These are phyloP conservation scores for Sebastiscus tertius DNA, from an alignment of 2,797 vertebrate species.

Conservation along the genomic window DNA sequence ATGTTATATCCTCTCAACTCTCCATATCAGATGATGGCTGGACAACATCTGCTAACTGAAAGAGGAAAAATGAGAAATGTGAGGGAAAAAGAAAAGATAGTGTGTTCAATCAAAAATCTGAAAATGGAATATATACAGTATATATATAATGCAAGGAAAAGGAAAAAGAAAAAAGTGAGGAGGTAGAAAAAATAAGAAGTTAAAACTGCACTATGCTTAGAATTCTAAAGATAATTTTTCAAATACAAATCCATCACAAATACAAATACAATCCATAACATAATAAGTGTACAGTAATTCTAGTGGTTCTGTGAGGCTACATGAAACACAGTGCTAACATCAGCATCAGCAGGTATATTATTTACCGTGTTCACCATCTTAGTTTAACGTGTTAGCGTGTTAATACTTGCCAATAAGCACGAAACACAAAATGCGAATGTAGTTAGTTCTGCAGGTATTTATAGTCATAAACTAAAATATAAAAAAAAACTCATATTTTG, in stretches of 20 bases:
- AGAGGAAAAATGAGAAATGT: background rate
- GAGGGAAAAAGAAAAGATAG: no score
- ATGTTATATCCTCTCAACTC: background rate
- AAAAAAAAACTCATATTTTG: no score
- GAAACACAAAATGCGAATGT: background rate
- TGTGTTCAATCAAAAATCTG: background rate
- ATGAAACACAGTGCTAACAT: background rate
- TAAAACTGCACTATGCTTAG: accelerated
- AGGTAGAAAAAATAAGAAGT: background rate
- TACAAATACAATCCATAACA: background rate
- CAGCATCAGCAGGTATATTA: background rate
- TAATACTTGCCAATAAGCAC: accelerated
- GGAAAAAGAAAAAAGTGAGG: accelerated
- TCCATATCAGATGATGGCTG: background rate
- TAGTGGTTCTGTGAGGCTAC: accelerated
- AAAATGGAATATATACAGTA: background rate
- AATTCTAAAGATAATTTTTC: background rate
- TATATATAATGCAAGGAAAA: background rate
- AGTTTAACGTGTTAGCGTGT: background rate
- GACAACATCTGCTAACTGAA: background rate
- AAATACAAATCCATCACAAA: background rate
- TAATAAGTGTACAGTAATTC: background rate
- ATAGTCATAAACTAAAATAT: background rate
- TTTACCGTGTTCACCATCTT: background rate
- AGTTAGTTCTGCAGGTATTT: background rate